These are phyloP conservation scores for Bhutanitis thaidina DNA, from an alignment of 2,888 invertebrate species.

Conservation along the genomic window DNA sequence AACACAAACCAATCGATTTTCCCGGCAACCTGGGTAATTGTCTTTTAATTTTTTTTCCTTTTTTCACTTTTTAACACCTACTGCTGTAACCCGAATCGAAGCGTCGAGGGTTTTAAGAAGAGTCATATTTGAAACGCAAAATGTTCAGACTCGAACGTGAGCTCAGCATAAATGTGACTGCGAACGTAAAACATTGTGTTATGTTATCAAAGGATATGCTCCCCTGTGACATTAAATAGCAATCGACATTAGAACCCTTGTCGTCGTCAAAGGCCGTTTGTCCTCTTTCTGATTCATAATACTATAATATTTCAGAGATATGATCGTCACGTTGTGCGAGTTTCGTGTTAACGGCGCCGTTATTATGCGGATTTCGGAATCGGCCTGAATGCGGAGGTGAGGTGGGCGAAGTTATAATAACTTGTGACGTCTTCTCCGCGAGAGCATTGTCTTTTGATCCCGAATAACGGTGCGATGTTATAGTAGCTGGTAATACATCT, in stretches of 20 bases:
- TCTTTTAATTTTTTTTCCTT: no score
- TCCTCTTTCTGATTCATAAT: conserved; percentile 42
- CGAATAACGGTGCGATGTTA: conserved; percentile 40
- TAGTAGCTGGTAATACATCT: conserved; percentile 21
- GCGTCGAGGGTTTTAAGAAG: no score
- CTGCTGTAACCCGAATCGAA: no score
- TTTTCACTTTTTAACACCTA: no score
- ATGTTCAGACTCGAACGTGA: conserved; percentile 15
- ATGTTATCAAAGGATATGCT: conserved; percentile 33
- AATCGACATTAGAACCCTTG: conserved; percentile 41
- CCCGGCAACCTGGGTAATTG: no score
- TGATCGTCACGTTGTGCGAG: conserved; percentile 48
- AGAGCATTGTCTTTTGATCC: conserved; percentile 58
- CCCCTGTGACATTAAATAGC: conserved; percentile 42
- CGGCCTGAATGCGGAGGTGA: conserved; percentile 48
- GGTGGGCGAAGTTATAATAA: conserved; percentile 74
- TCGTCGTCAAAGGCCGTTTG: conserved; percentile 35
- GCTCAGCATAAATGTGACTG: conserved; percentile 18
- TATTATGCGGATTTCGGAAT: conserved; percentile 62
- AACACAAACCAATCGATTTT: no score
- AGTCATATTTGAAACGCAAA: conserved; percentile 6
- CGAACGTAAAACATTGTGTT: conserved; percentile 15
- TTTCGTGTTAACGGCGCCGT: conserved; percentile 50
- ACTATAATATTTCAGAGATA: conserved; percentile 46
- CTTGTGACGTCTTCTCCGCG: conserved; percentile 36